phyloP scores from a whole-genome alignment of 2,888 invertebrate genomes.

The Acrocyrtus sp. region DNA sequence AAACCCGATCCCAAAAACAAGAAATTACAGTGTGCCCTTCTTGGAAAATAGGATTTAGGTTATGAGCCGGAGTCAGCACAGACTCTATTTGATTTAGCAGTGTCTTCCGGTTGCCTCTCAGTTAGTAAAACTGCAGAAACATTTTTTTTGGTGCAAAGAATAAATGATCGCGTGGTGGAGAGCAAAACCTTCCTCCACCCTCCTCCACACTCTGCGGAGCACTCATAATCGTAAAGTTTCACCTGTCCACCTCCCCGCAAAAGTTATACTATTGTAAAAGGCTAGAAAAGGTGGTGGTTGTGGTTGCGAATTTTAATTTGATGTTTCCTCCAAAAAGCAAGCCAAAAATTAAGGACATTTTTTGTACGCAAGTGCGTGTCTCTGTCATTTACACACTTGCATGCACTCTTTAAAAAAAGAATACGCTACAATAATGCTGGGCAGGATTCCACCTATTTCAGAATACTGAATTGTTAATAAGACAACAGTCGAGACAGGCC shows the following conservation, averaged over 20 bases:
- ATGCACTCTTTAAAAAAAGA: background rate
- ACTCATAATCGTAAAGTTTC: constrained; percentile 21
- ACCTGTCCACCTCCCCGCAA: constrained; percentile 21
- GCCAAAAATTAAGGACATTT: constrained; percentile 7
- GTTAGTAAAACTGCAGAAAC: too few relatives aligned
- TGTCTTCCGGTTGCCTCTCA: too few relatives aligned
- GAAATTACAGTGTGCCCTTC: too few relatives aligned
- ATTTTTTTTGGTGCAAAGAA: too few relatives aligned
- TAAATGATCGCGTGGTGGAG: background rate
- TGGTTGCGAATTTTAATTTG: constrained; percentile 33
- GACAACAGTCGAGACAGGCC: background rate
- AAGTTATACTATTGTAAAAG: too few relatives aligned
- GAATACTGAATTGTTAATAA: background rate
- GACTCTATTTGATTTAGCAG: too few relatives aligned
- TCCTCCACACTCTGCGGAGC: background rate
- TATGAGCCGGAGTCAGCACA: too few relatives aligned
- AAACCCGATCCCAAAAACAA: too few relatives aligned
- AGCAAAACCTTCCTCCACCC: background rate
- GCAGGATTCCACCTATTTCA: background rate
- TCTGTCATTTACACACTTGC: constrained; percentile 12
- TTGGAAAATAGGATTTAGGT: too few relatives aligned
- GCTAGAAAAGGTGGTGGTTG: background rate
- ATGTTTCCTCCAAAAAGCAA: constrained; percentile 19
- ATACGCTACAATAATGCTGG: background rate
- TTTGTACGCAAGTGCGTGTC: constrained; percentile 17